These are phyloP conservation scores for Gymnoscopelus microlampas DNA, from an alignment of 2,797 vertebrate genomes.

Conservation along the genomic window DNA sequence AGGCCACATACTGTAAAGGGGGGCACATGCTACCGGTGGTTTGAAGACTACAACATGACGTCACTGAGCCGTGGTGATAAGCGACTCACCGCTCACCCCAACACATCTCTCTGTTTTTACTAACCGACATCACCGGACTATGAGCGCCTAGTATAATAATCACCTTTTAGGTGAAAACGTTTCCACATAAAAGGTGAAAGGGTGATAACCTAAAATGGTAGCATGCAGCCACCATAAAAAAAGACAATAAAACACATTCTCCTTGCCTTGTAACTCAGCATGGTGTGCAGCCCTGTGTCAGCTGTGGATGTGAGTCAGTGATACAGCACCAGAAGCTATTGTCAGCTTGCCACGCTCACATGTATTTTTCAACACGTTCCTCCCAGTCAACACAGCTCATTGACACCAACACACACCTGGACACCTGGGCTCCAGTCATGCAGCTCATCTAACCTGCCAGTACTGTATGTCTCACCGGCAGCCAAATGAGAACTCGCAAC, in stretches of 20 bases:
- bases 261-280: constrained; percentile 22
- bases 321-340: constrained; percentile 41
- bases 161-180: too few relatives aligned
- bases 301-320: constrained; percentile 53
- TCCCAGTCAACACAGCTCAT: constrained; percentile 46
- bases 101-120: too few relatives aligned
- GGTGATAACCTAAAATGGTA: too few relatives aligned
- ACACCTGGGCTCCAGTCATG: constrained; percentile 41
- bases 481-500: constrained; percentile 18
- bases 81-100: too few relatives aligned
- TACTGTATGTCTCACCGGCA: not conserved
- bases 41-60: too few relatives aligned
- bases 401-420: constrained; percentile 43
- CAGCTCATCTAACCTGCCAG: constrained; percentile 38
- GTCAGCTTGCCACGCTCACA: constrained; percentile 42
- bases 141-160: too few relatives aligned
- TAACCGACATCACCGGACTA: too few relatives aligned
- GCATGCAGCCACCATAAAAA: too few relatives aligned
- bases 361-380: constrained; percentile 27
- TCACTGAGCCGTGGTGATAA: too few relatives aligned
- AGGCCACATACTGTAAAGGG: not conserved
- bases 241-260: constrained; percentile 43
- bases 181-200: too few relatives aligned
- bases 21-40: too few relatives aligned
- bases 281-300: constrained; percentile 40